phyloP scores from a whole-genome alignment of 2,888 invertebrate species.

The Halictus ligatus region DNA sequence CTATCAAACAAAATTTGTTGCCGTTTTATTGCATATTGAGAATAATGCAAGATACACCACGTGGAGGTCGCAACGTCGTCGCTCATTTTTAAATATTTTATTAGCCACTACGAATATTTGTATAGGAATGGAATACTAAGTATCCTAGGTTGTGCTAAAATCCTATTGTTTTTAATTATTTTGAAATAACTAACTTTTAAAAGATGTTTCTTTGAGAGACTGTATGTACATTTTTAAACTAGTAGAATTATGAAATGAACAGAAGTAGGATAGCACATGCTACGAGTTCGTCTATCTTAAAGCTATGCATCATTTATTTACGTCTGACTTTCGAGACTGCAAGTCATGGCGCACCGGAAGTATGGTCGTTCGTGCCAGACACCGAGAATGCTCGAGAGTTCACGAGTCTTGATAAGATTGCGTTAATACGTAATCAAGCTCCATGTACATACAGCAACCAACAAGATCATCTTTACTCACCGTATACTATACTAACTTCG shows the following conservation, averaged over 20 bases:
- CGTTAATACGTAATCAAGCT: background rate
- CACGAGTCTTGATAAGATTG: constrained; percentile 5
- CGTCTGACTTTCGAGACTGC: constrained; percentile 9
- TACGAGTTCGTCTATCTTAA: background rate
- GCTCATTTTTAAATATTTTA: too few species aligned
- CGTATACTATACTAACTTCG: background rate
- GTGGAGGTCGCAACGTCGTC: too few species aligned
- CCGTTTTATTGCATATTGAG: too few species aligned
- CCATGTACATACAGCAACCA: background rate
- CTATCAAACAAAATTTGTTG: too few species aligned
- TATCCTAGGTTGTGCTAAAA: background rate
- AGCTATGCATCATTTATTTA: constrained; percentile 16
- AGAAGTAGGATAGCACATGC: background rate
- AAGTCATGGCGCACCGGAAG: constrained; percentile 1
- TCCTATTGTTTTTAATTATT: background rate
- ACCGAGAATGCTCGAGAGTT: background rate
- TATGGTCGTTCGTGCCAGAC: constrained; percentile 15
- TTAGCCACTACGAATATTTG: too few species aligned
- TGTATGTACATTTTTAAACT: background rate
- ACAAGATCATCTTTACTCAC: background rate
- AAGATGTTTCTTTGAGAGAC: background rate
- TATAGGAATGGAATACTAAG: background rate
- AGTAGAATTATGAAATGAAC: background rate
- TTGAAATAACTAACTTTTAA: background rate
- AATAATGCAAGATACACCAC: too few species aligned